phyloP scores from a whole-genome alignment of 2,797 vertebrate species.

The Eutrigla gurnardus region DNA sequence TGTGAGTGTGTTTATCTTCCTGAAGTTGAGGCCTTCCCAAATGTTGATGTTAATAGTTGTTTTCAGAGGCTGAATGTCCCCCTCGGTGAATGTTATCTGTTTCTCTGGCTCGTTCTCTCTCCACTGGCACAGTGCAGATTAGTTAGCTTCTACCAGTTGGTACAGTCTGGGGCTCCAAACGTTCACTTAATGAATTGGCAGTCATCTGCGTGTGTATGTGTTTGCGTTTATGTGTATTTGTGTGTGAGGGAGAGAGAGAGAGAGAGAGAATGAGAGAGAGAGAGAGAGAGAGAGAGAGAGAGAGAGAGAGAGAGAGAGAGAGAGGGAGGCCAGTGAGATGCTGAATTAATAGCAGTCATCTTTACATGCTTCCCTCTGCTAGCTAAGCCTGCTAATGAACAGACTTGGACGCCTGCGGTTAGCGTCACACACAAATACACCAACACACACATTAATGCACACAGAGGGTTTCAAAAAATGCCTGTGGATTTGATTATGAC shows the following conservation, averaged over 20 bases:
- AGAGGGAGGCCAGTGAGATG: constrained; percentile 74
- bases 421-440: constrained; percentile 61
- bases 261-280: constrained; percentile 14
- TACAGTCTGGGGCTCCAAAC: constrained; percentile 79
- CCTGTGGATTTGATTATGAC: constrained; percentile 60
- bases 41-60: constrained; percentile 80
- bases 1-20: constrained; percentile 67
- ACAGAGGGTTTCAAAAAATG: constrained; percentile 49
- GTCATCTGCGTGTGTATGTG: constrained; percentile 57
- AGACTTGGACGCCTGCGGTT: constrained; percentile 74
- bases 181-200: constrained; percentile 83
- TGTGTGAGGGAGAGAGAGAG: constrained; percentile 25
- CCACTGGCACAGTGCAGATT: constrained; percentile 78
- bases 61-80: constrained; percentile 77
- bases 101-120: constrained; percentile 77
- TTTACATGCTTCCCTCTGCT: constrained; percentile 79
- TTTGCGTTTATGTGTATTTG: constrained; percentile 14
- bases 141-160: constrained; percentile 80
- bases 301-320: constrained; percentile 17
- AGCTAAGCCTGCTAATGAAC: constrained; percentile 82
- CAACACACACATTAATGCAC: constrained; percentile 31
- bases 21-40: constrained; percentile 70
- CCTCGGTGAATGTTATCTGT: constrained; percentile 78
- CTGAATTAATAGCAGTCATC: constrained; percentile 86
- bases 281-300: constrained; percentile 6